A percentile compares a stretch with the other conserved stretches of the same genome.
Conservation (phyloP, 2,113 vertebrate species). For the Dasyurus viverrinus region DNA sequence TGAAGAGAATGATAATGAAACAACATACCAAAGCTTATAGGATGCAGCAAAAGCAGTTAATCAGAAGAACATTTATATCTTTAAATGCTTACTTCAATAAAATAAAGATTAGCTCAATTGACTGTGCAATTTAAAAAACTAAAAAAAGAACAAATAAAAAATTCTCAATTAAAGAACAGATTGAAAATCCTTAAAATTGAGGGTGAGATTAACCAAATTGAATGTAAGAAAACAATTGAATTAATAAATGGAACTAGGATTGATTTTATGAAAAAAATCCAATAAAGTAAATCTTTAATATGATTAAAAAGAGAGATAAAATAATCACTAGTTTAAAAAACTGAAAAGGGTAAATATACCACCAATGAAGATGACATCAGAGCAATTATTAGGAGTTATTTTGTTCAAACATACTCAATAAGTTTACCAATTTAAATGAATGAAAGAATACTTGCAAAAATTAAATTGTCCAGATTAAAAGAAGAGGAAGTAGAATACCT, state of each 20-base stretch:
- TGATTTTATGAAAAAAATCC: not conserved
- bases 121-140: not conserved
- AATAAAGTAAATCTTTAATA: not conserved
- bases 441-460: not conserved
- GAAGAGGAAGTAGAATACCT: not conserved
- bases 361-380: not conserved
- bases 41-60: not conserved
- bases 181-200: not conserved
- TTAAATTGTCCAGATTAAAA: not conserved
- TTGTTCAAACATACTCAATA: not conserved
- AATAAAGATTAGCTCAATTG: not conserved
- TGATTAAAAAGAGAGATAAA: not conserved
- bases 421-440: not conserved
- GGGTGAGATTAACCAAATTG: not conserved
- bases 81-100: not conserved
- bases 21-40: not conserved
- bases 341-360: not conserved
- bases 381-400: not conserved
- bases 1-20: not conserved
- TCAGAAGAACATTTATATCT: not conserved
- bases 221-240: not conserved
- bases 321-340: not conserved
- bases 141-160: not conserved
- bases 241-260: not conserved
- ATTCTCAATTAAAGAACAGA: not conserved